Conservation (phyloP, 2,113 vertebrate species). For the Dasyornis broadbenti region DNA sequence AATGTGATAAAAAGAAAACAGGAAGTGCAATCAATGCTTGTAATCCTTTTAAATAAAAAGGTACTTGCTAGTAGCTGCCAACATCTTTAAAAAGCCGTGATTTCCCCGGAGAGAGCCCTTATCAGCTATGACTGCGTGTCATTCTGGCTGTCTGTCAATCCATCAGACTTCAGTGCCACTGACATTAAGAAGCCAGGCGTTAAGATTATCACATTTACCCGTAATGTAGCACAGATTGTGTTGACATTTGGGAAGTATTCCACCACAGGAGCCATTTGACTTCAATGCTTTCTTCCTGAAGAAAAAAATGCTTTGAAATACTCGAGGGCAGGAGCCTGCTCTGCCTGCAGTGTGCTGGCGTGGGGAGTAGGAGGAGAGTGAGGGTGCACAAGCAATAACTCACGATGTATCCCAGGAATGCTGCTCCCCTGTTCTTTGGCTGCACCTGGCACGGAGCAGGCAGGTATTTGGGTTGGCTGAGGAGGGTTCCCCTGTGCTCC, state of each 20-base stretch:
- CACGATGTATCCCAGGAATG: neutral
- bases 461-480: neutral
- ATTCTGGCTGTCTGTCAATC: constrained; percentile 64
- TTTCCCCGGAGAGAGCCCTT: constrained; percentile 58
- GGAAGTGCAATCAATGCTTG: constrained; percentile 33
- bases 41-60: constrained; percentile 60
- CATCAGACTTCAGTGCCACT: constrained; percentile 46
- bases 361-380: neutral
- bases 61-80: constrained; percentile 54
- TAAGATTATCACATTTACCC: constrained; percentile 66
- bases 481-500: neutral
- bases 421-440: neutral
- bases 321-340: neutral
- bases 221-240: constrained; percentile 72
- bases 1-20: constrained; percentile 47
- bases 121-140: constrained; percentile 41
- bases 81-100: constrained; percentile 53
- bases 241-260: constrained; percentile 76
- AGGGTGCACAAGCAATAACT: rapidly evolving
- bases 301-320: neutral
- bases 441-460: neutral
- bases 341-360: neutral
- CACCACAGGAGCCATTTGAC: constrained; percentile 71
- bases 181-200: constrained; percentile 71
- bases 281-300: constrained; percentile 60